Evolutionary conservation across 1,140 invertebrate genomes (phyloP).

Genomic region (Drosophila bocki): DNA sequence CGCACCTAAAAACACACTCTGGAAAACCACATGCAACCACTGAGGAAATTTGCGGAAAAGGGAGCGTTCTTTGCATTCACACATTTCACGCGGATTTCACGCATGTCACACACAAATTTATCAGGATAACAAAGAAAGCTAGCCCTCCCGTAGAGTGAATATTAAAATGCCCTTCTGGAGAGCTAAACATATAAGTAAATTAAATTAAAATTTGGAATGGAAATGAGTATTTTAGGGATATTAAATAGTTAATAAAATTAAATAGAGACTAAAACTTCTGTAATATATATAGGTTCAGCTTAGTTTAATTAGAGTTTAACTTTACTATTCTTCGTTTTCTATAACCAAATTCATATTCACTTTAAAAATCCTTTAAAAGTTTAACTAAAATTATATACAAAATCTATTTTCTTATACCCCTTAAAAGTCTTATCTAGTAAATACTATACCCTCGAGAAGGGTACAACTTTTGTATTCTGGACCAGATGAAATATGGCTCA

Average conservation of each 20-base stretch:
- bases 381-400: background rate
- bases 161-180: constrained; percentile 1
- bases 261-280: background rate
- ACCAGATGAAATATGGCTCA: constrained; percentile 66
- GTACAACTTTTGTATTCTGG: constrained; percentile 2
- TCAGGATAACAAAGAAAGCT: constrained; percentile 49
- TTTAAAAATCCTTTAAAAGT: background rate
- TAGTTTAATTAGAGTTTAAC: background rate
- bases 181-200: too few species aligned
- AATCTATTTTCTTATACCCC: background rate
- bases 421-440: background rate
- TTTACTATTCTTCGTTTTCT: too few species aligned
- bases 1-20: constrained; percentile 11
- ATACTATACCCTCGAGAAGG: background rate
- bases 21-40: constrained; percentile 6
- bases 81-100: constrained; percentile 56
- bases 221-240: background rate
- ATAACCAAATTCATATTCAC: background rate
- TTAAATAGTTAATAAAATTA: background rate
- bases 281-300: background rate
- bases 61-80: constrained; percentile 36
- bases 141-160: background rate
- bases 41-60: background rate
- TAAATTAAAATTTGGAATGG: background rate
- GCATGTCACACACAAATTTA: constrained; percentile 65